Evolutionary conservation across 2,888 invertebrate species (phyloP).

Genomic region (Anodontia alba): DNA sequence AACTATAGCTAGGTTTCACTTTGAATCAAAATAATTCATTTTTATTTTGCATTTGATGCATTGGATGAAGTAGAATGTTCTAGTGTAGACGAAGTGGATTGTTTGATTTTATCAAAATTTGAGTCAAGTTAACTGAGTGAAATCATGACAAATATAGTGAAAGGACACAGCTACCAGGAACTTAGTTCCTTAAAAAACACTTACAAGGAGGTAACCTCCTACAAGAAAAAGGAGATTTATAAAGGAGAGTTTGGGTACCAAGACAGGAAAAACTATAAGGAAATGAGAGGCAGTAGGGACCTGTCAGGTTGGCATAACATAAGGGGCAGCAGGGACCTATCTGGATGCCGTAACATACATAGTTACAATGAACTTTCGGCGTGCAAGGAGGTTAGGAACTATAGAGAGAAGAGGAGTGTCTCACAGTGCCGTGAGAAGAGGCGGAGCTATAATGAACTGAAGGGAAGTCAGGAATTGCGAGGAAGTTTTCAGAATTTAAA

Average conservation of each 20-base stretch:
- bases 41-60: too few relatives aligned
- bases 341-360: constrained; percentile 4
- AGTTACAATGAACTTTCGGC: neutral
- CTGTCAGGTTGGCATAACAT: neutral
- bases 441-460: neutral
- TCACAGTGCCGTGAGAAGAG: constrained; percentile 7
- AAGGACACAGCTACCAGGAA: constrained; percentile 14
- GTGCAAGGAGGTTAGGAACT: neutral
- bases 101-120: too few relatives aligned
- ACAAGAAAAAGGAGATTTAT: neutral
- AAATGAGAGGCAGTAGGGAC: neutral
- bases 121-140: too few relatives aligned
- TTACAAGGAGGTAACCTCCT: neutral
- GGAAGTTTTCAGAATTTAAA: neutral
- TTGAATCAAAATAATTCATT: too few relatives aligned
- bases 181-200: constrained; percentile 1
- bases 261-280: neutral
- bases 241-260: neutral
- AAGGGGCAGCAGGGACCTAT: neutral
- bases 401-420: neutral
- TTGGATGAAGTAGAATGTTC: too few relatives aligned
- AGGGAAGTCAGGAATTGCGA: neutral
- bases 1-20: too few relatives aligned
- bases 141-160: constrained; percentile 1
- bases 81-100: too few relatives aligned